phyloP scores from a whole-genome alignment of 2,888 invertebrate species.

The Poecilus cupreus region DNA sequence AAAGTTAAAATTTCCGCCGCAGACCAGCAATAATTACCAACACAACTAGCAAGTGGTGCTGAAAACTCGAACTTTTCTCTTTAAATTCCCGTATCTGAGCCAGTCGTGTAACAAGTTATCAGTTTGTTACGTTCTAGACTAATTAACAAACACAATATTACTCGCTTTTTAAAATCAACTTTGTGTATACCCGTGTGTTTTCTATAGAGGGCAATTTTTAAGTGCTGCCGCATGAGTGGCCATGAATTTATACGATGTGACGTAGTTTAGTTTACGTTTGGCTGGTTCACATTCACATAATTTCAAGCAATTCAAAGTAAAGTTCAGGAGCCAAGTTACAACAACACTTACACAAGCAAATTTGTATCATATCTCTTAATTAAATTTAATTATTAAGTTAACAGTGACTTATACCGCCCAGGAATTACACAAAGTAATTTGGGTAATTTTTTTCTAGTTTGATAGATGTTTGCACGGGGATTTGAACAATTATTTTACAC shows the following conservation, averaged over 20 bases:
- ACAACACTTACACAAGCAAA: constrained; percentile 24
- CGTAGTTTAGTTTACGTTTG: background rate
- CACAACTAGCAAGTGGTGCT: background rate
- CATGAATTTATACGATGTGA: constrained; percentile 39
- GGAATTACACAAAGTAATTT: constrained; percentile 1
- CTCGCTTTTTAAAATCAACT: constrained; percentile 30
- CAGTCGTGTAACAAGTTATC: background rate
- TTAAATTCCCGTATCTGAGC: background rate
- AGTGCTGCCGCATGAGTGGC: background rate
- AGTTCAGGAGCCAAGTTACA: constrained; percentile 18
- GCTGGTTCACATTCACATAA: constrained; percentile 48
- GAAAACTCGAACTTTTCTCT: constrained; percentile 14
- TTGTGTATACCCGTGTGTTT: background rate
- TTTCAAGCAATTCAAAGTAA: constrained; percentile 39
- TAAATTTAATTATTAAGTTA: constrained; percentile 52
- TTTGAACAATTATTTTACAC: background rate
- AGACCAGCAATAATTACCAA: background rate
- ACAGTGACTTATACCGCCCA: background rate
- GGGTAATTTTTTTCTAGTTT: constrained; percentile 11
- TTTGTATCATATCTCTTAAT: constrained; percentile 49
- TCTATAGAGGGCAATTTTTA: constrained; percentile 29
- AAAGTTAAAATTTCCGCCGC: constrained; percentile 6
- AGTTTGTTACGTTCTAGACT: constrained; percentile 24
- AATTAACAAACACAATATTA: constrained; percentile 43
- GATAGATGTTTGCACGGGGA: constrained; percentile 11